Evolutionary conservation across 2,797 vertebrate genomes (phyloP).

Genomic region (Microtus agrestis): DNA sequence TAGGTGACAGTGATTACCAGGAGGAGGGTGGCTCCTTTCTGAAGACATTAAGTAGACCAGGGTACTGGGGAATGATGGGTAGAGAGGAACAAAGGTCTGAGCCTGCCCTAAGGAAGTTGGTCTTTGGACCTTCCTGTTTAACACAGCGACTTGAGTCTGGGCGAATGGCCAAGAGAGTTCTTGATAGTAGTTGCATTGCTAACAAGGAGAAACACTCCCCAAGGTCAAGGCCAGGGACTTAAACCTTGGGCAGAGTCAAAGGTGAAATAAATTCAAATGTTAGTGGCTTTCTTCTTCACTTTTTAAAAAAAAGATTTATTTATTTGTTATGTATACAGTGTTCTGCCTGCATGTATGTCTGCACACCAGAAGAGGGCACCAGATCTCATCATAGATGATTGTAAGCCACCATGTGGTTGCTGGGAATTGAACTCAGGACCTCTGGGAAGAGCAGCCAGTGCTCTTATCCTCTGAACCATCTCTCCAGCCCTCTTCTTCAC

Average conservation of each 20-base stretch:
- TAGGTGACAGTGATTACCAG: fast-evolving
- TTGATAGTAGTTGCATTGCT: neutral
- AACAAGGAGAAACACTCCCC: neutral
- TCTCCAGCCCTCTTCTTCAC: neutral
- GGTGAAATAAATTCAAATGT: neutral
- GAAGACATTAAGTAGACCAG: neutral
- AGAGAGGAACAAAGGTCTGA: neutral
- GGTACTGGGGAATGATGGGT: neutral
- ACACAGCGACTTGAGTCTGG: neutral
- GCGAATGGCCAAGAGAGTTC: neutral
- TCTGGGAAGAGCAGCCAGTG: no score
- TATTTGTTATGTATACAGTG: no score
- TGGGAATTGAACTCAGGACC: no score
- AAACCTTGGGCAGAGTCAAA: neutral
- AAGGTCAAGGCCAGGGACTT: neutral
- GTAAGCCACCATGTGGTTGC: no score
- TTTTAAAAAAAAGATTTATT: no score
- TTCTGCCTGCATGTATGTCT: no score
- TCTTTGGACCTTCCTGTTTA: neutral
- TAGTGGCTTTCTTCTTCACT: neutral
- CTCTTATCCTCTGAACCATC: no score
- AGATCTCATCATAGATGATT: no score
- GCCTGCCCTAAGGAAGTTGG: neutral
- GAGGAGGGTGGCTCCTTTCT: neutral
- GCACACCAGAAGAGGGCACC: no score